Evolutionary conservation across 2,797 vertebrate genomes (phyloP), one percentile per base, ranked within the genome.

Genomic region (Coendou prehensilis): DNA sequence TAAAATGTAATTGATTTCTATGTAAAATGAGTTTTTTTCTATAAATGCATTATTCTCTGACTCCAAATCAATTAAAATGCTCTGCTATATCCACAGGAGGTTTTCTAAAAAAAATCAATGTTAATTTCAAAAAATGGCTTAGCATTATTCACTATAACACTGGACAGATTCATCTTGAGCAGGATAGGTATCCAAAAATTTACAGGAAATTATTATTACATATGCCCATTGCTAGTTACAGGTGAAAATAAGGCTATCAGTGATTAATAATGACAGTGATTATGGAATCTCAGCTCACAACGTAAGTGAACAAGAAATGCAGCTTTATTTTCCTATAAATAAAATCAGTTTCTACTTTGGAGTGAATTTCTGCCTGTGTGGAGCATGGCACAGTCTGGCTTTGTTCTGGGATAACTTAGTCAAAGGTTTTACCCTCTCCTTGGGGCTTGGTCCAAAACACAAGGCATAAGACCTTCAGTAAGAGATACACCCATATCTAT

Each of bases 1-100:
- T 96, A 96, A 98, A 98, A 96, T 90, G 33, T 23, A 94, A 97
- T 80, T 96, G 28, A 94, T 96, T 98, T 98, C 89, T 81, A 45
- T 95, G 71, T 96, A 85, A 98, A 98, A 97, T 88, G 23, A 93
- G 96, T 97, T 97, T 61, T 92, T 97, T 76, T 94, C 22, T 82
- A 87, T 94, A 97, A 96, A 89, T 93, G 50, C 75, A 52, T 97
- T 97, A 50, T 96, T 95, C 89, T 93, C 87, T 63, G 83, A 97
- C 14, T 81, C 87, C 92, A 97, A 97, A 98, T 98, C 95, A 98
- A 96, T 95, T 97, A 92, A 95, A 4, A 80, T 81, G 89, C 73
- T 23, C 61, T 97, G 28, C 17, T 89, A 80, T 84, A 95, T 69
- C 45, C 89, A 96, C 54, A 92, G 86, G 33, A 97, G 15, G n/a